Conservation (phyloP, 2,888 invertebrate species). For the Alsophila aescularia region DNA sequence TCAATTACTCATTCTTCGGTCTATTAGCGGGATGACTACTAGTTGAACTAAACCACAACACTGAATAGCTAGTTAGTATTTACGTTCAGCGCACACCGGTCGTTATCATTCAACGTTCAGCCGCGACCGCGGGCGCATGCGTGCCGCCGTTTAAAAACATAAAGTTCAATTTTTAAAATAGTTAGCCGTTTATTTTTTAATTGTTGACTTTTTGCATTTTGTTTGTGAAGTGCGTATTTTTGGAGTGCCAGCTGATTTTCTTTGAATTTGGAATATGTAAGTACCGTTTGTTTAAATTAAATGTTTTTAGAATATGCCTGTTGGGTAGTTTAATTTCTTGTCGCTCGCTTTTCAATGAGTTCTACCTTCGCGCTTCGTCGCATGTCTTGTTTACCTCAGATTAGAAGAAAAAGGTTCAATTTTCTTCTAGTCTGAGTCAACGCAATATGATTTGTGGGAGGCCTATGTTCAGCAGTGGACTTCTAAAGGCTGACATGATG, state of each 20-base stretch:
- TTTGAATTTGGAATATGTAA: slow-evolving; percentile 25
- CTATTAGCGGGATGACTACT: slow-evolving; percentile 20
- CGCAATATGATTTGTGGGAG: no score
- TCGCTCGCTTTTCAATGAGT: background rate
- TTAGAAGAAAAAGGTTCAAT: no score
- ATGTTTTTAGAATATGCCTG: background rate
- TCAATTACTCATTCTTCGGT: slow-evolving; percentile 12
- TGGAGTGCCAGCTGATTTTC: slow-evolving; percentile 14
- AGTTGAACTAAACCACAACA: slow-evolving; percentile 3
- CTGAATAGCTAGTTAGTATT: slow-evolving; percentile 32
- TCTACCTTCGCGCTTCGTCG: no score
- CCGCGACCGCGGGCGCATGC: slow-evolving; percentile 53
- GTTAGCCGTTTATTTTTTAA: slow-evolving; percentile 31
- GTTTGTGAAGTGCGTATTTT: slow-evolving; percentile 24
- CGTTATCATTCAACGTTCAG: slow-evolving; percentile 66
- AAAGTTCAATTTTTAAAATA: slow-evolving; percentile 39
- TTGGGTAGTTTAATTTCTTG: background rate
- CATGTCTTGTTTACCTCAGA: no score
- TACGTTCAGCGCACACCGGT: slow-evolving; percentile 41
- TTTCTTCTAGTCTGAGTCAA: no score
- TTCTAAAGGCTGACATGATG: no score
- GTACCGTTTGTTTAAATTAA: slow-evolving; percentile 4
- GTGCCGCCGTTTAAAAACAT: slow-evolving; percentile 32
- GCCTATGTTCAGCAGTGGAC: no score
- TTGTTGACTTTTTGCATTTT: slow-evolving; percentile 11